phyloP scores from a whole-genome alignment of 2,113 vertebrate genomes.

The Prunella himalayana region DNA sequence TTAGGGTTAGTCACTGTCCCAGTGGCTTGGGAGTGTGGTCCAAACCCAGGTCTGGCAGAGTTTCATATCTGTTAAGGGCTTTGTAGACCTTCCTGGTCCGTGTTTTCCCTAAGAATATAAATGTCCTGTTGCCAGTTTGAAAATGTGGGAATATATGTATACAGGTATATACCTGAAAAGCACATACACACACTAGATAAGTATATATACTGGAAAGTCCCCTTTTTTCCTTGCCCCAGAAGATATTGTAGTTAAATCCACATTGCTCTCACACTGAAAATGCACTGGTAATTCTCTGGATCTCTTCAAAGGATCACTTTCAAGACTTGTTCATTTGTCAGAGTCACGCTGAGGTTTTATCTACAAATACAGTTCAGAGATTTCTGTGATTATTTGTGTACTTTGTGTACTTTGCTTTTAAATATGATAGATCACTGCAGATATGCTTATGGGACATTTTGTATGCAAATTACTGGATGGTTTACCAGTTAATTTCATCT shows the following conservation, averaged over 20 bases:
- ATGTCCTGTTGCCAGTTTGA: not conserved
- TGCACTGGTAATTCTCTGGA: not conserved
- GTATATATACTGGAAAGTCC: not conserved
- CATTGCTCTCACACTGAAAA: not conserved
- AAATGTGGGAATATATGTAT: not conserved
- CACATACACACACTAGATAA: not conserved
- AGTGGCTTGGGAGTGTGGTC: rapidly evolving
- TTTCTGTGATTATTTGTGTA: not conserved
- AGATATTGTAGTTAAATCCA: not conserved
- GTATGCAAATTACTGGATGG: not conserved
- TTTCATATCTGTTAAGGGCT: rapidly evolving
- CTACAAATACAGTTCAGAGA: not conserved
- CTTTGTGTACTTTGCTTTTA: not conserved
- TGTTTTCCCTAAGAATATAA: not conserved
- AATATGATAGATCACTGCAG: not conserved
- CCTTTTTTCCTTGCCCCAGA: not conserved
- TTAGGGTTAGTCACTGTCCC: too few species aligned
- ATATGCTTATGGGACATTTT: not conserved
- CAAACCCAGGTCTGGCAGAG: rapidly evolving
- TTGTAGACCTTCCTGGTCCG: rapidly evolving
- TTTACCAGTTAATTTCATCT: not conserved
- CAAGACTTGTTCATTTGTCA: not conserved
- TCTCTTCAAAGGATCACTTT: not conserved
- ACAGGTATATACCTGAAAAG: not conserved
- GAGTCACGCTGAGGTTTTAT: not conserved